These are phyloP conservation scores for Phoeniculus purpureus DNA, from an alignment of 2,797 vertebrate genomes.

Conservation along the genomic window DNA sequence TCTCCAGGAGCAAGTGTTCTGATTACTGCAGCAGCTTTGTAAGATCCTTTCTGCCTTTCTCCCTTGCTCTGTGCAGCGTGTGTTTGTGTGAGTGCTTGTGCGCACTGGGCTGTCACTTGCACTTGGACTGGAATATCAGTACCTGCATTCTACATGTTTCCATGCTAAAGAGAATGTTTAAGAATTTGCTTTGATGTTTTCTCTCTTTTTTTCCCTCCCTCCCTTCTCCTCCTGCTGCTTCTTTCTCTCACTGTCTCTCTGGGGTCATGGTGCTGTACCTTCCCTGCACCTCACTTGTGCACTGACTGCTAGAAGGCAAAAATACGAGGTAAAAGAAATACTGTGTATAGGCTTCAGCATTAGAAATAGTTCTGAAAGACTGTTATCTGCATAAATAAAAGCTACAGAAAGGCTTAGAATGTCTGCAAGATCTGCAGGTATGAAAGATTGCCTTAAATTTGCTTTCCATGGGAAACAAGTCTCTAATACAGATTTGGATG, in stretches of 20 bases:
- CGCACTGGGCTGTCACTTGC: conserved; percentile 20
- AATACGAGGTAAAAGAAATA: neutral
- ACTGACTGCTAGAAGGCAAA: conserved; percentile 19
- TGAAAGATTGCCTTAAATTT: neutral
- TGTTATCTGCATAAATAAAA: neutral
- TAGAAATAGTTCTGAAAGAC: neutral
- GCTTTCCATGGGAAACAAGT: conserved; percentile 6
- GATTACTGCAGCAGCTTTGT: conserved; percentile 58
- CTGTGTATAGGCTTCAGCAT: neutral
- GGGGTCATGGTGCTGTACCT: neutral
- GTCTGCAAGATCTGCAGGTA: neutral
- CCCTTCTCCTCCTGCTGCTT: conserved; percentile 10
- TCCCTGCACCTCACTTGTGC: neutral
- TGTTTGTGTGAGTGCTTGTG: neutral
- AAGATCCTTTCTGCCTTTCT: conserved; percentile 37
- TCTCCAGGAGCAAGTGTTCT: conserved; percentile 28
- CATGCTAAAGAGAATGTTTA: neutral
- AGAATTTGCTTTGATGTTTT: neutral
- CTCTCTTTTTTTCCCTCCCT: neutral
- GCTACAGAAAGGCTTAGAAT: neutral
- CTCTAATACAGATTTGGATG: neutral
- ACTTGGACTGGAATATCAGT: neutral
- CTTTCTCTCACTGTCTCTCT: neutral
- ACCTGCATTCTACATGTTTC: neutral
- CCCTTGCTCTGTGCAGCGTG: neutral